Evolutionary conservation across 1,140 invertebrate species (phyloP).

Genomic region (Lordiphosa stackelbergi): DNA sequence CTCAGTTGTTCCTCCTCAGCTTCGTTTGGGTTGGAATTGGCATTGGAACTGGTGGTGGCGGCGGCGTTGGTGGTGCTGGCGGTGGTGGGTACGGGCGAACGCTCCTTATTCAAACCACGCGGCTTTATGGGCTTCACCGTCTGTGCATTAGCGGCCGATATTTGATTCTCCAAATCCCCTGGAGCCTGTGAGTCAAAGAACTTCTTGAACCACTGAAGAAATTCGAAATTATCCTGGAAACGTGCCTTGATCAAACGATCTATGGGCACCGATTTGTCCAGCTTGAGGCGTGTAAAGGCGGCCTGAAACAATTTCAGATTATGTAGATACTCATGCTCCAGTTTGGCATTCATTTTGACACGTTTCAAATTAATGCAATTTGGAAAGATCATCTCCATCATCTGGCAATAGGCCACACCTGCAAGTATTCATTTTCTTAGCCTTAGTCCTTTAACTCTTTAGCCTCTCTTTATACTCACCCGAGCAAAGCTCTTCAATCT

Average conservation of each 20-base stretch:
- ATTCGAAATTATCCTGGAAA: conserved; percentile 99
- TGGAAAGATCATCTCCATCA: conserved; percentile 99
- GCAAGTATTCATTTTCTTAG: no score
- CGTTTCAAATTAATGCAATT: conserved; percentile 93
- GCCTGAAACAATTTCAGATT: conserved; percentile 99
- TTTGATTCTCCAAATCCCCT: conserved; percentile 48
- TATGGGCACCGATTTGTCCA: conserved; percentile 93
- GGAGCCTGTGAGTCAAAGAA: conserved; percentile 95
- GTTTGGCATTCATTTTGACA: conserved; percentile 97
- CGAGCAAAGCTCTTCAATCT: conserved; percentile 98
- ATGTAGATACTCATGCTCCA: conserved; percentile 99
- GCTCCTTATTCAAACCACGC: conserved; percentile 21
- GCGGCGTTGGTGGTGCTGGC: neutral
- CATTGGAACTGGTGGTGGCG: neutral
- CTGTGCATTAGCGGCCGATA: conserved; percentile 32
- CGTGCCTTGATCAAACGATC: conserved; percentile 93
- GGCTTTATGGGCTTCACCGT: conserved; percentile 40
- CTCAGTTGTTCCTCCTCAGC: conserved; percentile 13
- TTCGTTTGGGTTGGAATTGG: neutral
- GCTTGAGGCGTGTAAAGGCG: conserved; percentile 95
- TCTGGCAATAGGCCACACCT: conserved; percentile 95
- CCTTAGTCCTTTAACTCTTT: no score
- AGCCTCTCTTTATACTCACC: no score
- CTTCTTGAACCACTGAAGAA: conserved; percentile 99
- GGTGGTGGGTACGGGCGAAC: neutral